These are phyloP conservation scores for Timema cristinae DNA, from an alignment of 2,888 invertebrate species.

Conservation along the genomic window DNA sequence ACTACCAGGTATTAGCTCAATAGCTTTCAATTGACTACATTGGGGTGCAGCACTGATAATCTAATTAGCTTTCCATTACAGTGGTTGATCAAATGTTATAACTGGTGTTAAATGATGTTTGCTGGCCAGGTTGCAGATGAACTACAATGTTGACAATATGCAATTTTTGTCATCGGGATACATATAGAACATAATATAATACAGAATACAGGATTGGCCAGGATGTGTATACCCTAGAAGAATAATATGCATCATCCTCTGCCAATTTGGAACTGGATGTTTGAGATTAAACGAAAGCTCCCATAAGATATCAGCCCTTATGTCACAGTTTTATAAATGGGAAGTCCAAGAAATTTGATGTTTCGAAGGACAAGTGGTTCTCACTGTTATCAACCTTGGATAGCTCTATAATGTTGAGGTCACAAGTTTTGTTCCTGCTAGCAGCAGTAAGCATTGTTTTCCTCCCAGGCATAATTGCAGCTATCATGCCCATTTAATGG, in stretches of 20 bases:
- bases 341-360: background rate
- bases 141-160: no score
- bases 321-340: background rate
- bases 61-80: no score
- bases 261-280: background rate
- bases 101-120: no score
- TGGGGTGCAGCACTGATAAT: no score
- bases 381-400: background rate
- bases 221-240: background rate
- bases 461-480: background rate
- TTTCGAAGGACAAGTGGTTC: background rate
- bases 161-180: no score
- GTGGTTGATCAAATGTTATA: no score
- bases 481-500: background rate
- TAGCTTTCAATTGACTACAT: no score
- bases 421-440: no score
- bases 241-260: background rate
- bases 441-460: background rate
- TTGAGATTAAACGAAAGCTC: background rate
- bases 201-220: background rate
- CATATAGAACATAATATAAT: background rate
- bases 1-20: no score
- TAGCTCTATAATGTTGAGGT: no score
- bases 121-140: no score
- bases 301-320: background rate